These are phyloP conservation scores for Mormyrus hasselquistii DNA, from an alignment of 2,797 vertebrate genomes.

Conservation along the genomic window DNA sequence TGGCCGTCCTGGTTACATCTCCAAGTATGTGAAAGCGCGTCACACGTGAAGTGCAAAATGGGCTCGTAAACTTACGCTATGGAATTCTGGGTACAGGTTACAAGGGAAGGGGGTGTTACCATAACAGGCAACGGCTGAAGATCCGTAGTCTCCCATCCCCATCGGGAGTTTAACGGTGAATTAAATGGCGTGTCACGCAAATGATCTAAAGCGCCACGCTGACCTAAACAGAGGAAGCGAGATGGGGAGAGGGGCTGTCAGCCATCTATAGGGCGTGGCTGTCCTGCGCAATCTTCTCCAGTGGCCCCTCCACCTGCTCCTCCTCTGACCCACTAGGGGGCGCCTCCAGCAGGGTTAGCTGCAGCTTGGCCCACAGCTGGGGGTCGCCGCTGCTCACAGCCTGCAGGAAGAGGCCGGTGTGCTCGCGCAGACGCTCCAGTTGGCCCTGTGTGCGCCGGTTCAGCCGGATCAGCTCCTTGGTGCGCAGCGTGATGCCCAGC, in stretches of 20 bases:
- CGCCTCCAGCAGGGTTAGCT: constrained; percentile 63
- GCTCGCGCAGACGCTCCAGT: constrained; percentile 77
- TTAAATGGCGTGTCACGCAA: not conserved
- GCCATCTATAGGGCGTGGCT: not conserved
- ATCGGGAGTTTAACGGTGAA: not conserved
- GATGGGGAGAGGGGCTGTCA: not conserved
- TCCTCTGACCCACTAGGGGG: not conserved
- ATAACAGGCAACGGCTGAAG: not conserved
- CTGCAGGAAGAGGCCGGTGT: constrained; percentile 76
- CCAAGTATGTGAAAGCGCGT: not conserved
- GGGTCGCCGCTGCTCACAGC: constrained; percentile 75
- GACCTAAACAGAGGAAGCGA: not conserved
- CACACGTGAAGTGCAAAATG: not conserved
- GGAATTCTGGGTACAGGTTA: not conserved
- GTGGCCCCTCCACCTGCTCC: not conserved
- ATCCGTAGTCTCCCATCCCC: not conserved
- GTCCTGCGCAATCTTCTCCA: constrained; percentile 29
- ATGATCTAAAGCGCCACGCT: not conserved
- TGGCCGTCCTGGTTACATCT: not conserved
- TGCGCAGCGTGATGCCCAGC: constrained; percentile 85
- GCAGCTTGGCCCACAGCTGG: constrained; percentile 77
- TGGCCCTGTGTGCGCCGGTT: constrained; percentile 81
- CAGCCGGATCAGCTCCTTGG: constrained; percentile 83
- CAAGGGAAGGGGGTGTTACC: not conserved
- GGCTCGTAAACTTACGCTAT: not conserved